Evolutionary conservation across 2,888 invertebrate species (phyloP), one percentile per base, ranked within the genome.

Genomic region (Drosophila leonis): DNA sequence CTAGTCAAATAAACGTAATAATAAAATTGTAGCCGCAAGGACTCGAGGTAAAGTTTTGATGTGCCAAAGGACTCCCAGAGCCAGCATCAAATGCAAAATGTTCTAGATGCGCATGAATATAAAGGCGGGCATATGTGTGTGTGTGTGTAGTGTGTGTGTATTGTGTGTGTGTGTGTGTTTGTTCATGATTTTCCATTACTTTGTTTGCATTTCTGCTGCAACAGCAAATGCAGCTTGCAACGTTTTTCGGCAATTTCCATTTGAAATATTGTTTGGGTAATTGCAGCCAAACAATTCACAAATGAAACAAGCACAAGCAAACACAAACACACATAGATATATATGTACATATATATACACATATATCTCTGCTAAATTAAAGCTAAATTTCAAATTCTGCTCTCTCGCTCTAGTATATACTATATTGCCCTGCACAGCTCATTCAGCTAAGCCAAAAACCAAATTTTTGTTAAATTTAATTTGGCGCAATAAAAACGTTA

Each of bases 1-100:
- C 82, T 86, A 90, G 83, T 83, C 82, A 87, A 85, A 84, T 87
- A 88, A 88, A 88, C 90, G 90, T 80, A 83, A 88, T 90, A 90
- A 89, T 88, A 88, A 88, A 88, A 89, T 88, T 89, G 90, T 78
- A 75, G 77, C 89, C 87, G 55, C 83, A 85, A 76, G 81, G 71
- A 65, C 70, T 74, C 72, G 61, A 37, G 24, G 41, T 69, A 75
- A 80, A 77, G 65, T 24, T 65, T 72, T 75, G 72, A 65, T 65
- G 44, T 49, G 44, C 56, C 60, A 60, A 60, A 75, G 56, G 57
- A 75, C 57, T 59, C 29, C 46, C 60, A 31, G 67, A 62, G 56
- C 71, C 71, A 68, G 52, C 54, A 60, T 65, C 33, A 63, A 41
- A 61, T 41, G 46, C 54, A 39, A 35, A 52, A 63, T n/a, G 64